Evolutionary conservation across 2,797 vertebrate genomes (phyloP), one percentile per base, ranked within the genome.

Genomic region (Mus spretus): DNA sequence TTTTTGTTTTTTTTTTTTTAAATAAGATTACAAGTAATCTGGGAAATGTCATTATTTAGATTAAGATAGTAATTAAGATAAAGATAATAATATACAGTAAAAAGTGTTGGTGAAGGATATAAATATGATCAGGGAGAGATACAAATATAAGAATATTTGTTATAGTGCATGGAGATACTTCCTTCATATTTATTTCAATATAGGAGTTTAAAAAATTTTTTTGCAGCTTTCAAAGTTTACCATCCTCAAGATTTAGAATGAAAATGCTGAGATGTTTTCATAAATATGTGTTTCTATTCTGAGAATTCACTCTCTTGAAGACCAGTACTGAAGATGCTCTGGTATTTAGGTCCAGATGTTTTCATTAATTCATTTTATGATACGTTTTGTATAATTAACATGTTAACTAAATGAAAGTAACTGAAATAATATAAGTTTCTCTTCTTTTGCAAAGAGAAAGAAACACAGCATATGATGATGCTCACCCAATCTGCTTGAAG

Each of bases 311-410:
- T 90, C 20, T 47, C n/a, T 80, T 47, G 31, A 96, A 93, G n/a
- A 88, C 17, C 2, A 50, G 17, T 81, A 79, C 1, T 72, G 65
- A 91, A 84, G 0, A 92, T 92, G 77, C 10, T 70, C 40, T 96
- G 9, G 3, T 93, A 2, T 94, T 94, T 44, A 67, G 6, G 65
- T 28, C 1, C 89, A 91, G 31, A 53, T 75, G 7, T 31, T 93
- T 96, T 81, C 28, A 81, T 81, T 91, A 44, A 11, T 95, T 91
- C 26, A 72, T 94, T 94, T 86, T 72, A 89, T 80, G 65, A 83
- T 87, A 81, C 63, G 47, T 78, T 89, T 91, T 15, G 57, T 28
- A 14, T 59, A 81, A 91, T 79, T 93, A 93, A 20, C 14, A 85
- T 72, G 86, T 93, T 63, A 77, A 77, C 9, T 78, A 94, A 89